Percentiles rank a stretch among this genome's conserved stretches.
Evolutionary conservation across 2,113 vertebrate species (phyloP).

Genomic region (Montifringilla adamsi): DNA sequence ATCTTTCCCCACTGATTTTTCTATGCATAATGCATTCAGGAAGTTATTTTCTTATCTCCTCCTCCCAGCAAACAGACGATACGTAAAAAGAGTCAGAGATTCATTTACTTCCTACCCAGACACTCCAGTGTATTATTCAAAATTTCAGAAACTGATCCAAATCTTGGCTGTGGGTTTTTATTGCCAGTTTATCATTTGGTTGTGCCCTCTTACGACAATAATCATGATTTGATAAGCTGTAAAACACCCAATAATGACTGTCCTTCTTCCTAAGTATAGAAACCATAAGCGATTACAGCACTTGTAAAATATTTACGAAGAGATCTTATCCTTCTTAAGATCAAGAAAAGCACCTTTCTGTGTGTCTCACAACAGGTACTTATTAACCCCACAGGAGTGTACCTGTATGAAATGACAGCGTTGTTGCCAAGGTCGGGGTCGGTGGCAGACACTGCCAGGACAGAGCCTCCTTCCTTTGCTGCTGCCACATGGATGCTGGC

Average conservation of each 20-base stretch:
- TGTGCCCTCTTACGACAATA: background rate
- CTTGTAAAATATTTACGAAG: background rate
- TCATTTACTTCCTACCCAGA: background rate
- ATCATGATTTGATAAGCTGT: background rate
- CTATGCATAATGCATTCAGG: background rate
- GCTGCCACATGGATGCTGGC: constrained; percentile 30
- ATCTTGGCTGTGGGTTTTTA: background rate
- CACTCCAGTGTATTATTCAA: background rate
- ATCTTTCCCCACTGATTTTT: background rate
- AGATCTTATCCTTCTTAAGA: background rate
- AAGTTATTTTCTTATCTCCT: background rate
- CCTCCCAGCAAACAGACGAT: background rate
- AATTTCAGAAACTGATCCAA: background rate
- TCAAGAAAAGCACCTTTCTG: background rate
- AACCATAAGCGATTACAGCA: background rate
- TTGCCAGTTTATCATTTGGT: background rate
- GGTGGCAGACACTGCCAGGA: constrained; percentile 61
- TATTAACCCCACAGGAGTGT: background rate
- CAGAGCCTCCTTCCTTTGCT: constrained; percentile 44
- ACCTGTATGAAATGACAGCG: constrained; percentile 71
- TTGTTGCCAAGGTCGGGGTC: constrained; percentile 70
- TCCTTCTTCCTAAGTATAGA: background rate
- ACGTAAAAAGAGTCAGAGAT: background rate
- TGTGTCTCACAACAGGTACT: background rate
- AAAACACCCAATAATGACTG: background rate